phyloP scores from a whole-genome alignment of 1,140 invertebrate genomes.

The Eriosoma lanigerum region DNA sequence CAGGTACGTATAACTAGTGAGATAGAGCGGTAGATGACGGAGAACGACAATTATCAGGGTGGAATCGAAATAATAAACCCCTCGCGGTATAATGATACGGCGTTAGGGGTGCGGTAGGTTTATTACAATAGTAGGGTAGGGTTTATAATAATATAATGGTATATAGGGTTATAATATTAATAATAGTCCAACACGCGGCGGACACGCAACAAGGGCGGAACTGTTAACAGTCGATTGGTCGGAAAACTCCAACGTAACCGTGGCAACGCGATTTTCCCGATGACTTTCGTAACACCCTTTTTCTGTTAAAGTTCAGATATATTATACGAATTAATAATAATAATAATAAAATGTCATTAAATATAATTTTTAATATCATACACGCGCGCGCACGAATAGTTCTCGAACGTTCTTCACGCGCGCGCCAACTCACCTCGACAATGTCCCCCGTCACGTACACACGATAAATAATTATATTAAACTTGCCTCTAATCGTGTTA shows the following conservation, averaged over 20 bases:
- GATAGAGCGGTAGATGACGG: not conserved
- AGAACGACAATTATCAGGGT: not conserved
- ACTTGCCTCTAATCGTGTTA: not conserved
- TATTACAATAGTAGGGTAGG: too few species aligned
- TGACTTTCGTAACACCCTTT: not conserved
- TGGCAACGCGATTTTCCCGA: not conserved
- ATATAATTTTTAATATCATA: not conserved
- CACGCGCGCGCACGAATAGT: not conserved
- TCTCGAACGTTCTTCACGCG: not conserved
- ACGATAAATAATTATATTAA: not conserved
- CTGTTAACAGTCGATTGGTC: constrained; percentile 18
- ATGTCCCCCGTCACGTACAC: not conserved
- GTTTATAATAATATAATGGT: too few species aligned
- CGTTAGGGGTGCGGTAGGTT: too few species aligned
- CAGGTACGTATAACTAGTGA: not conserved
- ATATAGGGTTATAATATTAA: too few species aligned
- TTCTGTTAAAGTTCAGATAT: not conserved
- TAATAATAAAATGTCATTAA: too few species aligned
- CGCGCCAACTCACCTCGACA: not conserved
- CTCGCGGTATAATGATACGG: too few species aligned
- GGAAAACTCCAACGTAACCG: constrained; percentile 17
- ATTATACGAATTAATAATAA: too few species aligned
- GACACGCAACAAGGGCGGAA: constrained; percentile 26
- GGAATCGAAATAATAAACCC: not conserved
- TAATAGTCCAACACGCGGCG: too few species aligned